phyloP scores from a whole-genome alignment of 2,888 invertebrate species.

The Exephanes ischioxanthus region DNA sequence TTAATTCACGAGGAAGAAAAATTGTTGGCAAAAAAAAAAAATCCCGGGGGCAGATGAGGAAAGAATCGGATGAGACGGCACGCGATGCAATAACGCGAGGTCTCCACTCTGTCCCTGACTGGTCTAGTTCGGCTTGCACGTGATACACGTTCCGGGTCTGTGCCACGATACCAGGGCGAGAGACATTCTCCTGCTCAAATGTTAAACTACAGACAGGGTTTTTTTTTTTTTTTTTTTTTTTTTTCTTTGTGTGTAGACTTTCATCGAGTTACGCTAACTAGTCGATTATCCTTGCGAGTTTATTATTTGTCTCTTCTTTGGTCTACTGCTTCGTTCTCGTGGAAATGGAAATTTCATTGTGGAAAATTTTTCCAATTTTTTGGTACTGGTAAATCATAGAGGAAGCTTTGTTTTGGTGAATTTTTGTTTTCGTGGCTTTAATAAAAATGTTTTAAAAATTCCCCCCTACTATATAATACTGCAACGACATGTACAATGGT shows the following conservation, averaged over 20 bases:
- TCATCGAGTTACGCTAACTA: not conserved
- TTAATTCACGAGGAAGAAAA: constrained; percentile 45
- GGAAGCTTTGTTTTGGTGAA: too few relatives aligned
- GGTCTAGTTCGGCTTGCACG: not conserved
- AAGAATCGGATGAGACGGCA: constrained; percentile 1
- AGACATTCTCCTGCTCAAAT: not conserved
- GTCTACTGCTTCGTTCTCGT: not conserved
- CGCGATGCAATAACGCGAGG: constrained; percentile 26
- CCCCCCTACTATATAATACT: too few relatives aligned
- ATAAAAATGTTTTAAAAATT: too few relatives aligned
- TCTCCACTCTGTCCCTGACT: constrained; percentile 4
- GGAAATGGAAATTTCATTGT: not conserved
- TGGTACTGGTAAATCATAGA: too few relatives aligned
- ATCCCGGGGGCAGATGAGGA: not conserved
- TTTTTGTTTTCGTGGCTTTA: too few relatives aligned
- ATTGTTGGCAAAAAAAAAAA: constrained; percentile 17
- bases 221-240: not conserved
- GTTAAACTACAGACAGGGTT: not conserved
- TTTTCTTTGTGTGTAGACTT: not conserved
- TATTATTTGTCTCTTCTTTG: not conserved
- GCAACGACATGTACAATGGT: too few relatives aligned
- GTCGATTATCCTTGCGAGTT: not conserved
- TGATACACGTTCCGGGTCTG: not conserved
- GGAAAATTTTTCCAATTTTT: not conserved
- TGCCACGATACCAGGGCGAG: not conserved